A percentile compares a stretch with the other conserved stretches of the same genome.
Conservation (phyloP, 1,140 invertebrate species). For the Whitmania pigra region DNA sequence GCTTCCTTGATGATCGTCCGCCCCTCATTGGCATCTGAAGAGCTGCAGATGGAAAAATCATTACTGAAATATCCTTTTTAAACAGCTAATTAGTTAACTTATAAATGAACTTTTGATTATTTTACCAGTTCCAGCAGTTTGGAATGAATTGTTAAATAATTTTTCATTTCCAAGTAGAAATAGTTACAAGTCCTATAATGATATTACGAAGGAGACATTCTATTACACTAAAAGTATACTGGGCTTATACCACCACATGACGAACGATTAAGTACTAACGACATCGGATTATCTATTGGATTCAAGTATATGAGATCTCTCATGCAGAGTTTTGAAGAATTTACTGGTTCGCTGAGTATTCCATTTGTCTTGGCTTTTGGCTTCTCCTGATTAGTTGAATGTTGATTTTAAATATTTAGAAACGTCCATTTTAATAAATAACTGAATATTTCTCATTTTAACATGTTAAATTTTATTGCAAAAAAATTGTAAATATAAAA, state of each 20-base stretch:
- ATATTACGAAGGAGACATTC: no score
- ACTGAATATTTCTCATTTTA: no score
- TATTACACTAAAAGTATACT: no score
- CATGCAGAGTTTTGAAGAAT: constrained; percentile 64
- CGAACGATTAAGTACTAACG: constrained; percentile 12
- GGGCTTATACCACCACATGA: neutral
- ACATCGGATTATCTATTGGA: constrained; percentile 44
- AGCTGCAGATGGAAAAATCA: neutral
- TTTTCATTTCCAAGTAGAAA: no score
- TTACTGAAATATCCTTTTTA: neutral
- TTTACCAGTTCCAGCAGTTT: neutral
- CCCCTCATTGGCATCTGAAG: no score
- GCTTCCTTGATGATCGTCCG: no score
- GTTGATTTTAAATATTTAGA: neutral
- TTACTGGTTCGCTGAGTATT: constrained; percentile 45
- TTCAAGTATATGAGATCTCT: constrained; percentile 81
- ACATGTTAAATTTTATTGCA: no score
- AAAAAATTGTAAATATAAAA: neutral
- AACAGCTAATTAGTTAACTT: no score
- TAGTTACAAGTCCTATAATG: no score
- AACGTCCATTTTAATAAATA: neutral
- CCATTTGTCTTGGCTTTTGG: constrained; percentile 5
- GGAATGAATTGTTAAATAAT: neutral
- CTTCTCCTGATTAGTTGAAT: neutral
- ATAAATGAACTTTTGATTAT: neutral